Conservation (phyloP, 2,797 vertebrate species). For the Chrysocyon brachyurus region DNA sequence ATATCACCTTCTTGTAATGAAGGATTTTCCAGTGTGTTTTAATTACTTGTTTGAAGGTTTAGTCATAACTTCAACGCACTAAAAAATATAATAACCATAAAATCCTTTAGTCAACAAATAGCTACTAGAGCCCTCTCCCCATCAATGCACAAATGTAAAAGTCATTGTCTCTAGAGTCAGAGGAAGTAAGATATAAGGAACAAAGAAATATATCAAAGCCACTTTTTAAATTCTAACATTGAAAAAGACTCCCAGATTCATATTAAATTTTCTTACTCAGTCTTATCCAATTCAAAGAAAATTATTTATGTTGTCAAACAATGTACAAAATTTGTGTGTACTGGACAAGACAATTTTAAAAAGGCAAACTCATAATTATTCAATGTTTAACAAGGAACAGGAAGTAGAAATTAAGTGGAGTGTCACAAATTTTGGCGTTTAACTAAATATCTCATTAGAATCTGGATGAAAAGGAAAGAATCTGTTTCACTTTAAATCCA, state of each 20-base stretch:
- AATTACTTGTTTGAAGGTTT: not conserved
- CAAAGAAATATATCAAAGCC: conserved; percentile 26
- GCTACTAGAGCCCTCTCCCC: not conserved
- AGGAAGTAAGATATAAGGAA: conserved; percentile 28
- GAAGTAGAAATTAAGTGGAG: conserved; percentile 21
- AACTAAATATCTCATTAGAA: conserved; percentile 35
- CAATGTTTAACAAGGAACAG: conserved; percentile 15
- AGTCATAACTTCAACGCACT: conserved; percentile 46
- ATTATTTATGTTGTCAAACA: conserved; percentile 16
- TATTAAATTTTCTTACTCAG: conserved; percentile 13
- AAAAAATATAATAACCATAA: conserved; percentile 51
- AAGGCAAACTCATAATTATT: conserved; percentile 61
- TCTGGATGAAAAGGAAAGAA: not conserved
- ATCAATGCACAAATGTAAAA: not conserved
- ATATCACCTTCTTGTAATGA: not conserved
- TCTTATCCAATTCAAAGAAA: conserved; percentile 23
- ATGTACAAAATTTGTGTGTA: not conserved
- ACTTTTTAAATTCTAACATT: conserved; percentile 61
- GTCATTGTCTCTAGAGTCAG: not conserved
- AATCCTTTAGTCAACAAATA: conserved; percentile 63
- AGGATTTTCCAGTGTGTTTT: fast-evolving
- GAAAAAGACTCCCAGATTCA: conserved; percentile 52
- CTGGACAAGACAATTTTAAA: conserved; percentile 50
- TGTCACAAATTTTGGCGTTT: not conserved
- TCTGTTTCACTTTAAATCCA: conserved; percentile 53